Evolutionary conservation across 2,888 invertebrate species (phyloP).

Genomic region (Portevinia maculata): DNA sequence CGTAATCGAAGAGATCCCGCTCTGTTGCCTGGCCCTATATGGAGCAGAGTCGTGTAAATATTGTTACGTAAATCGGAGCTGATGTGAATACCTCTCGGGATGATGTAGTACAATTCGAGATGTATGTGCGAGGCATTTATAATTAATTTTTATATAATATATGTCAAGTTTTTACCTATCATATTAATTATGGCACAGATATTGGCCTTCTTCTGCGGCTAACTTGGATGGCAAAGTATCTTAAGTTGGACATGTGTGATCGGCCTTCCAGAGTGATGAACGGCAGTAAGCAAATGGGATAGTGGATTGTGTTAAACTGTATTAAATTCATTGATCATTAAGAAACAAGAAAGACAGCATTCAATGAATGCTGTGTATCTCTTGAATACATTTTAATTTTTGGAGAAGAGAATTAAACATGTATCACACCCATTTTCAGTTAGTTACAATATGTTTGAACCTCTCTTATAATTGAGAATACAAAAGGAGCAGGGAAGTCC

Average conservation of each 20-base stretch:
- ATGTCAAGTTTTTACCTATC: slow-evolving; percentile 47
- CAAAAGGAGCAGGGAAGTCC: no score
- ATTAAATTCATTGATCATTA: slow-evolving; percentile 1
- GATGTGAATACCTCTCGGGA: slow-evolving; percentile 34
- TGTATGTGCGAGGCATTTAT: slow-evolving; percentile 70
- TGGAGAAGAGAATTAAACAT: no score
- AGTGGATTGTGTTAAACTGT: slow-evolving; percentile 11
- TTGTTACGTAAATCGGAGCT: slow-evolving; percentile 67
- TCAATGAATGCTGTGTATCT: slow-evolving; percentile 9
- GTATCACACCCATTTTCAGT: no score
- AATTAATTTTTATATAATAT: slow-evolving; percentile 69
- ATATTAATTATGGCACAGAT: slow-evolving; percentile 70
- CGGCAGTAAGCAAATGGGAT: background rate
- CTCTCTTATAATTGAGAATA: no score
- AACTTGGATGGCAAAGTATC: slow-evolving; percentile 45
- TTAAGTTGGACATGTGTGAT: slow-evolving; percentile 53
- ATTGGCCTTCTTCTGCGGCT: slow-evolving; percentile 58
- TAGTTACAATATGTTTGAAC: no score
- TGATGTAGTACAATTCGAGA: slow-evolving; percentile 52
- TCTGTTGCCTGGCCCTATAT: slow-evolving; percentile 49
- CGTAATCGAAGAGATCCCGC: slow-evolving; percentile 57
- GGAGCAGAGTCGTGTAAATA: slow-evolving; percentile 50
- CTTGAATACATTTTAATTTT: slow-evolving; percentile 4
- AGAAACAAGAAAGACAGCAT: slow-evolving; percentile 16
- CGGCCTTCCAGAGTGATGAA: slow-evolving; percentile 12